phyloP scores from a whole-genome alignment of 2,888 invertebrate genomes.

The Camponotus fellah region DNA sequence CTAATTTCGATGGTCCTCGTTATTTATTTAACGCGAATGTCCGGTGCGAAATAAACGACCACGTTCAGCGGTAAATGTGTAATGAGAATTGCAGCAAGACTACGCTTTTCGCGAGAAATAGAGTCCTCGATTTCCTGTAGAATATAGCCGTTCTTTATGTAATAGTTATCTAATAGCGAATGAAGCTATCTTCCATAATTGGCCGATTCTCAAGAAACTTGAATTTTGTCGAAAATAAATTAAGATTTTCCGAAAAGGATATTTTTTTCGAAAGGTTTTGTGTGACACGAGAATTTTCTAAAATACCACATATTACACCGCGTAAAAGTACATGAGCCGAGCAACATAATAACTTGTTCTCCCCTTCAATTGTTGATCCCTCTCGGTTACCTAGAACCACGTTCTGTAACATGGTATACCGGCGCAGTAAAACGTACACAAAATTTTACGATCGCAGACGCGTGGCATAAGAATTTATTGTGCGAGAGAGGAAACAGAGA shows the following conservation, averaged over 20 bases:
- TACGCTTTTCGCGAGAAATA: slow-evolving; percentile 6
- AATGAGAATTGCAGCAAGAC: slow-evolving; percentile 7
- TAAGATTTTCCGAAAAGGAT: not conserved
- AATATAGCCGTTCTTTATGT: not conserved
- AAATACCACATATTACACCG: not conserved
- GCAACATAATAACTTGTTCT: slow-evolving; percentile 52
- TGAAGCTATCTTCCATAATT: slow-evolving; percentile 7
- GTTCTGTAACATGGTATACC: slow-evolving; percentile 57
- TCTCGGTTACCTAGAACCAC: slow-evolving; percentile 55
- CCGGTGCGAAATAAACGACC: not conserved
- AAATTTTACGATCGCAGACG: slow-evolving; percentile 51
- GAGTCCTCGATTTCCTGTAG: not conserved
- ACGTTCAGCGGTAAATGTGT: slow-evolving; percentile 15
- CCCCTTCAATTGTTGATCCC: slow-evolving; percentile 59
- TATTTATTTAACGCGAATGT: slow-evolving; percentile 18
- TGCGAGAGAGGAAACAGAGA: not conserved
- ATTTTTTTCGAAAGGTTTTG: not conserved
- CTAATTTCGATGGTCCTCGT: slow-evolving; percentile 7
- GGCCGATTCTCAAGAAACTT: slow-evolving; percentile 2
- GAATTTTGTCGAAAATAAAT: slow-evolving; percentile 8
- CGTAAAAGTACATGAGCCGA: slow-evolving; percentile 35
- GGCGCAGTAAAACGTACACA: slow-evolving; percentile 49
- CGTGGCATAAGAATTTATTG: slow-evolving; percentile 36
- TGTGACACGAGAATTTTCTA: not conserved
- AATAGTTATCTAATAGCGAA: not conserved